Conservation (phyloP, 2,797 vertebrate genomes). For the Gouania willdenowi region DNA sequence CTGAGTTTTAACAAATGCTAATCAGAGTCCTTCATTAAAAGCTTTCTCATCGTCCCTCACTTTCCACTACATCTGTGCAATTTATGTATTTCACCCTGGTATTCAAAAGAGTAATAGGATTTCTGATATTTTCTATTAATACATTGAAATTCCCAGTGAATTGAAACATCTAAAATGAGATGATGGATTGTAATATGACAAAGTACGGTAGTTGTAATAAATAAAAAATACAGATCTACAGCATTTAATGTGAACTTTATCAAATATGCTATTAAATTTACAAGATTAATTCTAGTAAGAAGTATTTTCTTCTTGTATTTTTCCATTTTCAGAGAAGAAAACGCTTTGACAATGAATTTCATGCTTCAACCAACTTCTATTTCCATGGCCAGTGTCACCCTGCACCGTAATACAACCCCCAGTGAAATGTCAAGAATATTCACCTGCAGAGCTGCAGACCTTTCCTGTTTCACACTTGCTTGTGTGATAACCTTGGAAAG, state of each 20-base stretch:
- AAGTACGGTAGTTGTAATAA: constrained; percentile 27
- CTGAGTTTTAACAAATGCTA: constrained; percentile 79
- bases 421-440: constrained; percentile 57
- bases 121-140: constrained; percentile 56
- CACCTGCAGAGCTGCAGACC: constrained; percentile 24
- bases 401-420: constrained; percentile 36
- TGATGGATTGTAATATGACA: constrained; percentile 36
- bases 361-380: constrained; percentile 41
- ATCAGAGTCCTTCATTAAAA: constrained; percentile 75
- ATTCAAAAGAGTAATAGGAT: constrained; percentile 53
- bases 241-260: constrained; percentile 29
- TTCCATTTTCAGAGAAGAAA: constrained; percentile 26
- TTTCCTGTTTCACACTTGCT: neutral
- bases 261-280: constrained; percentile 18
- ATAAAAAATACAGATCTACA: constrained; percentile 22
- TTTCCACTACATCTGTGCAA: constrained; percentile 9
- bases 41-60: constrained; percentile 23
- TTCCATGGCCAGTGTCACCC: constrained; percentile 28
- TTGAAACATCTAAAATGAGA: constrained; percentile 40
- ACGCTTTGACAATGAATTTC: constrained; percentile 51
- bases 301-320: constrained; percentile 11
- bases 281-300: constrained; percentile 13
- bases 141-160: constrained; percentile 38
- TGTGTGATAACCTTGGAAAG: too few relatives aligned
- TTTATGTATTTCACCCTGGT: constrained; percentile 55